Evolutionary conservation across 1,140 invertebrate genomes (phyloP).

Genomic region (Artemia franciscana): DNA sequence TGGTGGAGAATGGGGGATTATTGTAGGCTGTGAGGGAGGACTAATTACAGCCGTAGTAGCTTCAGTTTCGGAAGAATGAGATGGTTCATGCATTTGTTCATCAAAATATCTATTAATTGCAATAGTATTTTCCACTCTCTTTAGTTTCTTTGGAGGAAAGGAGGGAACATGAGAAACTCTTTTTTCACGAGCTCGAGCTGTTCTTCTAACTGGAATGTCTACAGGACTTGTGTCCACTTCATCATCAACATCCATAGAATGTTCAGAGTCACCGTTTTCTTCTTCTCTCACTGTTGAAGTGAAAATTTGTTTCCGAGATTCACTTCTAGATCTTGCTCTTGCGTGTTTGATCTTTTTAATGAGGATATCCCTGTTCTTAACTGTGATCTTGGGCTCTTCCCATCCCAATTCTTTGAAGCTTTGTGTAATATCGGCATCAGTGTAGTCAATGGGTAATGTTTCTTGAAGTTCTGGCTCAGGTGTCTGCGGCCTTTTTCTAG

Average conservation of each 20-base stretch:
- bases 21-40: background rate
- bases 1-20: background rate
- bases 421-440: background rate
- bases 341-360: background rate
- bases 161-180: background rate
- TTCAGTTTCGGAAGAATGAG: no score
- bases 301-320: background rate
- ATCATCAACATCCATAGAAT: background rate
- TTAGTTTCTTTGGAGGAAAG: background rate
- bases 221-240: background rate
- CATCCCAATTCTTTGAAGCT: background rate
- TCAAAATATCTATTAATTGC: background rate
- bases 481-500: no score
- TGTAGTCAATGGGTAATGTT: background rate
- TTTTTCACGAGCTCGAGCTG: background rate
- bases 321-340: background rate
- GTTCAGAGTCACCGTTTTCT: background rate
- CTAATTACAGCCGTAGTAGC: background rate
- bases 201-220: background rate
- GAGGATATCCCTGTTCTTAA: background rate
- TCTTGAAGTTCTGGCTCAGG: background rate
- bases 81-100: no score
- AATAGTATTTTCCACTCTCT: background rate
- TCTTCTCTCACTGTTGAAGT: background rate
- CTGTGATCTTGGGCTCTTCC: background rate